Percentiles rank a stretch among this genome's conserved stretches.
These are phyloP conservation scores for Perccottus glenii DNA, from an alignment of 2,113 vertebrate species.

Conservation along the genomic window DNA sequence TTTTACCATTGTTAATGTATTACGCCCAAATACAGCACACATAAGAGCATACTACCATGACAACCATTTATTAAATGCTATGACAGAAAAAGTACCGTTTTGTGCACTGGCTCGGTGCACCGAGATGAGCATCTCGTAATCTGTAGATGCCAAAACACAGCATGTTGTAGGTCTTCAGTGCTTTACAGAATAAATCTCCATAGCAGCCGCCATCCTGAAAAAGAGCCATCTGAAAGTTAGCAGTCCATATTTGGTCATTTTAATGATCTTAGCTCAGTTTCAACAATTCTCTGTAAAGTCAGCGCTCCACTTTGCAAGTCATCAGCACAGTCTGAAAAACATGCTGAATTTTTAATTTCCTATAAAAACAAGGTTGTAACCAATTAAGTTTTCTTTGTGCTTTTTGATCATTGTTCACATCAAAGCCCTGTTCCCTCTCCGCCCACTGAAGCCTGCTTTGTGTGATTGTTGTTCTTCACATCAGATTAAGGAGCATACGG, in stretches of 20 bases:
- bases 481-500: constrained; percentile 56
- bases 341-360: constrained; percentile 7
- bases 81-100: constrained; percentile 84
- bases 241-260: constrained; percentile 8
- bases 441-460: constrained; percentile 51
- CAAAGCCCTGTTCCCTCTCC: constrained; percentile 24
- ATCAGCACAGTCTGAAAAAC: constrained; percentile 22
- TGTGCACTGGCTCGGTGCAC: constrained; percentile 88
- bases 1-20: too few relatives aligned
- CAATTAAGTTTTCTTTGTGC: constrained; percentile 23
- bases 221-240: too few relatives aligned
- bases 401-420: constrained; percentile 39
- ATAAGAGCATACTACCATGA: too few relatives aligned
- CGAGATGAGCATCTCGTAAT: constrained; percentile 94
- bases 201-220: constrained; percentile 97
- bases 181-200: constrained; percentile 98
- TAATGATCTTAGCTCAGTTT: not conserved
- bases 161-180: constrained; percentile 99
- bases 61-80: too few relatives aligned
- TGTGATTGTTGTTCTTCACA: constrained; percentile 62
- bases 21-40: too few relatives aligned
- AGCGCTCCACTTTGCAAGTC: not conserved
- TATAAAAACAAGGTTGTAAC: constrained; percentile 25
- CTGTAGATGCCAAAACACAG: constrained; percentile 99
- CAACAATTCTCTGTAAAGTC: constrained; percentile 13